These are phyloP conservation scores for Clusia tigrina DNA, from an alignment of 2,888 invertebrate genomes.

Conservation along the genomic window DNA sequence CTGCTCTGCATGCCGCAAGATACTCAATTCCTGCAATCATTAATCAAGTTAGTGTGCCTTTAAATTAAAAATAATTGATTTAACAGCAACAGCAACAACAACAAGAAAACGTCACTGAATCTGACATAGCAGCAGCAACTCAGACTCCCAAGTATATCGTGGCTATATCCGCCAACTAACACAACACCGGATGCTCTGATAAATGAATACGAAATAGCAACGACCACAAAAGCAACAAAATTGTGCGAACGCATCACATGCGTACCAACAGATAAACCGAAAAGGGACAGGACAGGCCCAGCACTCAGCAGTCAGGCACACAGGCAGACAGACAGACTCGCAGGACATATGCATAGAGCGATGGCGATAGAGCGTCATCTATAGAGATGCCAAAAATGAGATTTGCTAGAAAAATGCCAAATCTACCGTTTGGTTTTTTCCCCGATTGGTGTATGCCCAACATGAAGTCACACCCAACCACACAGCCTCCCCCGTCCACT, in stretches of 20 bases:
- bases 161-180: conserved; percentile 12
- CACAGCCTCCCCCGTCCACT: too few species aligned
- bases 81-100: conserved; percentile 41
- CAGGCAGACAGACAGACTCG: background rate
- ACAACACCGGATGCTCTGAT: conserved; percentile 32
- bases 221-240: conserved; percentile 26
- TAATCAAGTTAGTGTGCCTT: conserved; percentile 53
- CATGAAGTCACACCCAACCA: too few species aligned
- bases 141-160: conserved; percentile 7
- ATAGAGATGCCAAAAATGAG: background rate
- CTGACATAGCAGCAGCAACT: background rate
- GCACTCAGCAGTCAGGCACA: too few species aligned
- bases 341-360: too few species aligned
- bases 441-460: too few species aligned
- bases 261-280: conserved; percentile 14
- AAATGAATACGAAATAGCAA: conserved; percentile 37
- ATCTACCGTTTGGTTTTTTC: background rate
- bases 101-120: conserved; percentile 18
- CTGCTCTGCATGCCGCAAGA: background rate
- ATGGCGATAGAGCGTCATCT: too few species aligned
- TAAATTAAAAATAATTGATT: conserved; percentile 56
- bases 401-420: conserved; percentile 1
- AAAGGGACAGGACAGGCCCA: too few species aligned
- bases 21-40: conserved; percentile 40
- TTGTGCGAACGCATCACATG: conserved; percentile 14